phyloP scores from a whole-genome alignment of 2,888 invertebrate species.

The Amitus sp. region DNA sequence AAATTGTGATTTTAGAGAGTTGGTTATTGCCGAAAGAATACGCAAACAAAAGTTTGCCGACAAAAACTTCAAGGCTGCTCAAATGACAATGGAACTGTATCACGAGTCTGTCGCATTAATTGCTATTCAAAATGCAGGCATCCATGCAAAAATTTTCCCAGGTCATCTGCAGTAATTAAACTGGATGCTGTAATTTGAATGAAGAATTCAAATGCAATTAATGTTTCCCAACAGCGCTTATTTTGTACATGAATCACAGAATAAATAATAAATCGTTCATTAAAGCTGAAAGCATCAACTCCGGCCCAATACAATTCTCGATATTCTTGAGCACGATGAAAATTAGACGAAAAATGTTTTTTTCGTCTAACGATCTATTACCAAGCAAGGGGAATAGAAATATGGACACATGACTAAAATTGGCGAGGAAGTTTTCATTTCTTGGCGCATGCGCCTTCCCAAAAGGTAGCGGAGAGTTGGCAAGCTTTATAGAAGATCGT shows the following conservation, averaged over 20 bases:
- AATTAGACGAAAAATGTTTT: neutral
- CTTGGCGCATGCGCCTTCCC: slow-evolving; percentile 21
- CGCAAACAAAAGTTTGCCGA: no score
- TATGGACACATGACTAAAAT: neutral
- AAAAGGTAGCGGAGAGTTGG: slow-evolving; percentile 29
- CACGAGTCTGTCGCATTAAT: no score
- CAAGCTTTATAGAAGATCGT: slow-evolving; percentile 7
- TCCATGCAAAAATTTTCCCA: no score
- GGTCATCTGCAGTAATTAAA: slow-evolving; percentile 32
- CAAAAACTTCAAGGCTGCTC: no score
- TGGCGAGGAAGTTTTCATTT: slow-evolving; percentile 14
- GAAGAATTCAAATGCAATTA: slow-evolving; percentile 39
- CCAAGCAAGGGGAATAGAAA: neutral
- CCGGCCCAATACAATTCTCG: neutral
- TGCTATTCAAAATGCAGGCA: no score
- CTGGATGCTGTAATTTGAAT: slow-evolving; percentile 33
- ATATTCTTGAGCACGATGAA: neutral
- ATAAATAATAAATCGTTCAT: neutral
- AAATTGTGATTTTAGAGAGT: no score
- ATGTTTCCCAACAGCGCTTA: slow-evolving; percentile 36
- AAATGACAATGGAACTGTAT: no score
- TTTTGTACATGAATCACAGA: slow-evolving; percentile 26
- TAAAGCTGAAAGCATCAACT: neutral
- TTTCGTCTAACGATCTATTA: slow-evolving; percentile 3
- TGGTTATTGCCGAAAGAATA: no score